phyloP scores from a whole-genome alignment of 2,113 vertebrate species.

The Sitta europaea region DNA sequence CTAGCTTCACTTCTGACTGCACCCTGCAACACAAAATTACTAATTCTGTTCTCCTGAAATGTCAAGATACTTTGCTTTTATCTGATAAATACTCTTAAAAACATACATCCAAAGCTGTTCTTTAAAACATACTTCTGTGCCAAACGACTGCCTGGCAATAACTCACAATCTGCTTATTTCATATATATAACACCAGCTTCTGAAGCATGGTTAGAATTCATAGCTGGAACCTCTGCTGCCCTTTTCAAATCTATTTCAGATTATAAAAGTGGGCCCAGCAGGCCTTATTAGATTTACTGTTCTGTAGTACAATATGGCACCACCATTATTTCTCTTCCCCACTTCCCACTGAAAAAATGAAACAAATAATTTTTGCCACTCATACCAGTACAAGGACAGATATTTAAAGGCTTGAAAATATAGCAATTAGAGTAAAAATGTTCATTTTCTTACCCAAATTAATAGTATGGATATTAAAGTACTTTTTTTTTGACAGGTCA shows the following conservation, averaged over 20 bases:
- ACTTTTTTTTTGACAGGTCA: neutral
- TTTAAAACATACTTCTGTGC: neutral
- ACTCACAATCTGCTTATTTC: neutral
- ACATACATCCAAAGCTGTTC: neutral
- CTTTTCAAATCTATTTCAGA: slow-evolving; percentile 56
- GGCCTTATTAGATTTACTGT: slow-evolving; percentile 52
- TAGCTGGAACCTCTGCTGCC: neutral
- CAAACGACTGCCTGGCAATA: neutral
- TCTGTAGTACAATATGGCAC: neutral
- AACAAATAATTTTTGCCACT: neutral
- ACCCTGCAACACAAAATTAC: neutral
- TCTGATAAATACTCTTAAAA: neutral
- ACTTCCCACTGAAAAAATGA: slow-evolving; percentile 30
- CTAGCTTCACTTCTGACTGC: neutral
- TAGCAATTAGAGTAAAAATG: neutral
- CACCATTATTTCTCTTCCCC: neutral
- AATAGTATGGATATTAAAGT: neutral
- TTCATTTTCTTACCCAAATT: neutral
- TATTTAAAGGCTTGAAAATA: neutral
- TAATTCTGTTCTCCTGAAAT: neutral
- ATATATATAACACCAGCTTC: neutral
- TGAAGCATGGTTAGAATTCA: slow-evolving; percentile 7
- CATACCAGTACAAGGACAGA: neutral
- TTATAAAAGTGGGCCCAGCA: slow-evolving; percentile 47
- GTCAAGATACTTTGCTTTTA: neutral